A percentile compares a stretch with the other conserved stretches of the same genome.
phyloP scores from a whole-genome alignment of 2,888 invertebrate genomes.

The Lamellibrachia columna region DNA sequence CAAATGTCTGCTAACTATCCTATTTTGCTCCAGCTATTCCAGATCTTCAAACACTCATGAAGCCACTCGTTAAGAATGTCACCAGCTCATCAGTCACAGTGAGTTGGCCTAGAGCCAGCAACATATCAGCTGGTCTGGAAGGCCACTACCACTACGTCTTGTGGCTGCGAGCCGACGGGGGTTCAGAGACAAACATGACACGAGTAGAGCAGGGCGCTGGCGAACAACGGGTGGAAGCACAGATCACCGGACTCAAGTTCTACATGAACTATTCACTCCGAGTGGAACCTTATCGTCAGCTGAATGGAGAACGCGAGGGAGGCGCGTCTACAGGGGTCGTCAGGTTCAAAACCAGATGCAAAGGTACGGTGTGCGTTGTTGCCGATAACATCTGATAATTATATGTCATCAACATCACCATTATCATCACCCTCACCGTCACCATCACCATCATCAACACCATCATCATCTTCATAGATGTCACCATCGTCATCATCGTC shows the following conservation, averaged over 20 bases:
- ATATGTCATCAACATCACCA: too few species aligned
- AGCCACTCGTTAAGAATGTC: background rate
- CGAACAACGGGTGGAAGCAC: background rate
- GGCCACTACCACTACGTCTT: background rate
- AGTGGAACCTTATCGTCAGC: background rate
- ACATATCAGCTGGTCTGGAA: background rate
- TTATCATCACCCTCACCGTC: too few species aligned
- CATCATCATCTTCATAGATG: too few species aligned
- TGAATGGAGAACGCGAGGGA: background rate
- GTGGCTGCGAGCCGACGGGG: background rate
- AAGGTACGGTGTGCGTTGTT: background rate
- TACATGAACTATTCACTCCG: background rate
- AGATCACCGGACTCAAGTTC: background rate
- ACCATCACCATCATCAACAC: too few species aligned
- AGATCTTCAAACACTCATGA: background rate
- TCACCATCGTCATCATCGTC: too few species aligned
- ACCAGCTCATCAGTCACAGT: background rate
- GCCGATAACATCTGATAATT: too few species aligned
- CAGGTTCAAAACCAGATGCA: background rate
- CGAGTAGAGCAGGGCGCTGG: constrained; percentile 2
- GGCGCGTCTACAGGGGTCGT: background rate
- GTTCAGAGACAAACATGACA: background rate
- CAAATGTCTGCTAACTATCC: background rate
- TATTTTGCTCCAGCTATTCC: background rate
- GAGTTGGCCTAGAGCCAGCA: background rate